Evolutionary conservation across 2,888 invertebrate genomes (phyloP).

Genomic region (Pteria penguin): DNA sequence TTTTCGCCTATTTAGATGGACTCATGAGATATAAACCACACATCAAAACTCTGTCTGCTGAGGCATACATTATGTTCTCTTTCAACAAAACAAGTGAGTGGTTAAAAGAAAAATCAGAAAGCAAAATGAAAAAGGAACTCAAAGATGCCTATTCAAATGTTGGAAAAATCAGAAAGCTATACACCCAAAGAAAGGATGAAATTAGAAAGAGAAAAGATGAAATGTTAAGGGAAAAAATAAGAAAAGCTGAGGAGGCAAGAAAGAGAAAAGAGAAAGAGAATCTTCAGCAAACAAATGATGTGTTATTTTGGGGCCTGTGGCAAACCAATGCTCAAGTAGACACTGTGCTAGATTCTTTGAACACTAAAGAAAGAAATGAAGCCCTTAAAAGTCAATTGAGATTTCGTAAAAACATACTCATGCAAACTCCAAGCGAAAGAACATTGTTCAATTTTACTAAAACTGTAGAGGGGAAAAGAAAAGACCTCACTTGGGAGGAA

Average conservation of each 20-base stretch:
- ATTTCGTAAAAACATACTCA: constrained; percentile 1
- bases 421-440: background rate
- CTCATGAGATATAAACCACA: constrained; percentile 27
- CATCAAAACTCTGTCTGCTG: constrained; percentile 21
- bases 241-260: constrained; percentile 3
- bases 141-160: constrained; percentile 23
- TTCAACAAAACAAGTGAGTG: constrained; percentile 19
- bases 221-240: constrained; percentile 12
- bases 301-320: constrained; percentile 31
- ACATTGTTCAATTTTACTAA: constrained; percentile 24
- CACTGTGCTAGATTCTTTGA: background rate
- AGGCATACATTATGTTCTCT: constrained; percentile 23
- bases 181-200: constrained; percentile 8
- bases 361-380: constrained; percentile 10
- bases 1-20: constrained; percentile 23
- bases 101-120: constrained; percentile 8
- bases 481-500: constrained; percentile 11
- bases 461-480: constrained; percentile 9
- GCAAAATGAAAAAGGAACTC: constrained; percentile 10
- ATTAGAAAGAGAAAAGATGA: constrained; percentile 7
- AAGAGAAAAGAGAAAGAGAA: constrained; percentile 8
- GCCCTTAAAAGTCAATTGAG: constrained; percentile 2
- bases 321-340: constrained; percentile 19
- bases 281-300: constrained; percentile 16
- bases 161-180: constrained; percentile 2